phyloP scores from a whole-genome alignment of 2,888 invertebrate species.

The Lordiphosa fenestrarum region DNA sequence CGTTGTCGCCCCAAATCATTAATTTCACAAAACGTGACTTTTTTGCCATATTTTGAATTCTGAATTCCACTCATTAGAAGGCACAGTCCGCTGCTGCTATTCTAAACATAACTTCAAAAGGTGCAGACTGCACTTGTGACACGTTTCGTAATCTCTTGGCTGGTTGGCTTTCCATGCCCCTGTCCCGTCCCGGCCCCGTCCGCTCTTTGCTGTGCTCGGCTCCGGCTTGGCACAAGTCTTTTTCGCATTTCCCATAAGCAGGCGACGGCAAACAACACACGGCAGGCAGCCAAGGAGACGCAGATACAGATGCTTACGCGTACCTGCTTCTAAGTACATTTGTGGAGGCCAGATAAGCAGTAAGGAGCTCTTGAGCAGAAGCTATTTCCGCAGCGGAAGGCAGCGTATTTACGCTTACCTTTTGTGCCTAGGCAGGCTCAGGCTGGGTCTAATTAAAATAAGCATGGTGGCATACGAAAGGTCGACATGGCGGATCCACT shows the following conservation, averaged over 20 bases:
- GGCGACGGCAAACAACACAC: constrained; percentile 32
- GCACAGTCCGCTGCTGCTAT: constrained; percentile 40
- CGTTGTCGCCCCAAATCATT: constrained; percentile 71
- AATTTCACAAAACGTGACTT: constrained; percentile 72
- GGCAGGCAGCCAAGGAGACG: constrained; percentile 31
- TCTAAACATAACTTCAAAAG: constrained; percentile 73
- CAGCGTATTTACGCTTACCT: constrained; percentile 52
- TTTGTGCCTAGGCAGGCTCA: constrained; percentile 41
- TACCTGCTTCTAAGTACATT: constrained; percentile 57
- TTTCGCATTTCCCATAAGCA: constrained; percentile 59
- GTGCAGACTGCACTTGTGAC: constrained; percentile 73
- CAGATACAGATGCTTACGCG: constrained; percentile 55
- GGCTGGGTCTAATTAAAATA: constrained; percentile 62
- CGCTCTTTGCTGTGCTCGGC: too few relatives aligned
- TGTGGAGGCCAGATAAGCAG: constrained; percentile 11
- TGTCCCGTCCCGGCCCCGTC: not conserved
- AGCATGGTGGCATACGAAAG: constrained; percentile 42
- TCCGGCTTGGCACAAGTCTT: constrained; percentile 38
- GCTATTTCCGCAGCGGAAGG: constrained; percentile 70
- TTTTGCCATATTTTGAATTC: constrained; percentile 75
- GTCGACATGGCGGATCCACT: constrained; percentile 46
- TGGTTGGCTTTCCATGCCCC: constrained; percentile 15
- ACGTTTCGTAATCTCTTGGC: constrained; percentile 71
- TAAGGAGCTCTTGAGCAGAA: constrained; percentile 53
- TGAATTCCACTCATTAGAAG: constrained; percentile 72